These are phyloP conservation scores for Drosophila ambigua DNA, from an alignment of 1,140 invertebrate species.

Conservation along the genomic window DNA sequence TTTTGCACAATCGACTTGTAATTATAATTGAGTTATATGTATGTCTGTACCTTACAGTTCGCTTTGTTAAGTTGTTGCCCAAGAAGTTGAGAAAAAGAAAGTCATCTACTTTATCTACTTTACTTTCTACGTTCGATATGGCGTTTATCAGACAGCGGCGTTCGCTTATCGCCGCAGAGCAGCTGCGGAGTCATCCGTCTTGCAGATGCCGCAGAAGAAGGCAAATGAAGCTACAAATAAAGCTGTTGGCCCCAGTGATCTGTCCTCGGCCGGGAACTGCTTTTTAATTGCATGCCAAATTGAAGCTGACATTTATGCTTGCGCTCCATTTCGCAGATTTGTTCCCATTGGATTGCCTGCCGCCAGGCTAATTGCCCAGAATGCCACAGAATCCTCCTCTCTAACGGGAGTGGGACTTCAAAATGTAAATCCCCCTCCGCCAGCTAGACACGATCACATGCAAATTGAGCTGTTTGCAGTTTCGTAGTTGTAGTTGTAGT, in stretches of 20 bases:
- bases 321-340: constrained; percentile 69
- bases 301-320: constrained; percentile 74
- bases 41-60: background rate
- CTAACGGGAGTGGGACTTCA: constrained; percentile 36
- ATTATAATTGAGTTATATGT: constrained; percentile 34
- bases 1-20: constrained; percentile 40
- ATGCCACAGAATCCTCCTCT: constrained; percentile 38
- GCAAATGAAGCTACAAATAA: constrained; percentile 76
- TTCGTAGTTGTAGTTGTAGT: constrained; percentile 34
- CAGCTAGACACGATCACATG: constrained; percentile 30
- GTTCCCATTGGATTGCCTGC: constrained; percentile 38
- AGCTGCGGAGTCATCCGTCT: constrained; percentile 67
- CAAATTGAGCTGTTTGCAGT: constrained; percentile 67
- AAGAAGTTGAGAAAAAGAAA: constrained; percentile 58
- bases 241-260: constrained; percentile 63
- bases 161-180: constrained; percentile 58
- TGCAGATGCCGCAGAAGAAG: constrained; percentile 36
- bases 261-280: constrained; percentile 39
- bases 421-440: constrained; percentile 21
- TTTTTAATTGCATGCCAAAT: constrained; percentile 74
- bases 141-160: constrained; percentile 45
- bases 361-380: constrained; percentile 70
- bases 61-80: background rate
- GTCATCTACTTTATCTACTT: constrained; percentile 56
- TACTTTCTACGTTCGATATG: constrained; percentile 51